These are phyloP conservation scores for Drosophila histrio DNA, from an alignment of 2,888 invertebrate genomes.

Conservation along the genomic window DNA sequence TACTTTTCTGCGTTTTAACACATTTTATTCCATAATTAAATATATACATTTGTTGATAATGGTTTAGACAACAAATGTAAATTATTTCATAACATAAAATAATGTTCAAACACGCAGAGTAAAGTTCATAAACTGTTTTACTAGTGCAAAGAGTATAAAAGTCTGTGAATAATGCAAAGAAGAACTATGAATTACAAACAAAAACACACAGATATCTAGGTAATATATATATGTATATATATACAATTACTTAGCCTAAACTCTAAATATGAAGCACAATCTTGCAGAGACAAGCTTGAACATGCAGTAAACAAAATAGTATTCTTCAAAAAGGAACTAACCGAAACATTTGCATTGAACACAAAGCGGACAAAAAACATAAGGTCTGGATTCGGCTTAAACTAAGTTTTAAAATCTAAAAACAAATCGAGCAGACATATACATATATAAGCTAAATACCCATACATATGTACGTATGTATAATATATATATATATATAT, in stretches of 20 bases:
- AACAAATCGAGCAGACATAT: conserved; percentile 36
- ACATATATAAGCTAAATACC: conserved; percentile 34
- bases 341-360: conserved; percentile 41
- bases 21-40: neutral
- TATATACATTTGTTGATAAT: neutral
- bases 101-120: neutral
- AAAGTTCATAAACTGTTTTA: neutral
- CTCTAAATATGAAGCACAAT: conserved; percentile 33
- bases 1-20: neutral
- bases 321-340: conserved; percentile 34
- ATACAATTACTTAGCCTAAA: conserved; percentile 45
- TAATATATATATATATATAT: conserved; percentile 1
- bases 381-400: conserved; percentile 30
- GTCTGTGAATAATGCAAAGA: neutral
- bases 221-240: conserved; percentile 25
- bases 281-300: conserved; percentile 8
- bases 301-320: conserved; percentile 33
- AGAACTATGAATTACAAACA: conserved; percentile 5
- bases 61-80: neutral
- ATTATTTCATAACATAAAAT: neutral
- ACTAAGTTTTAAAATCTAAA: conserved; percentile 32
- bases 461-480: conserved; percentile 8
- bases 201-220: conserved; percentile 18
- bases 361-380: conserved; percentile 47
- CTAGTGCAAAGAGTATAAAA: neutral